Evolutionary conservation across 2,113 vertebrate species (phyloP).

Genomic region (Eulacestoma nigropectus): DNA sequence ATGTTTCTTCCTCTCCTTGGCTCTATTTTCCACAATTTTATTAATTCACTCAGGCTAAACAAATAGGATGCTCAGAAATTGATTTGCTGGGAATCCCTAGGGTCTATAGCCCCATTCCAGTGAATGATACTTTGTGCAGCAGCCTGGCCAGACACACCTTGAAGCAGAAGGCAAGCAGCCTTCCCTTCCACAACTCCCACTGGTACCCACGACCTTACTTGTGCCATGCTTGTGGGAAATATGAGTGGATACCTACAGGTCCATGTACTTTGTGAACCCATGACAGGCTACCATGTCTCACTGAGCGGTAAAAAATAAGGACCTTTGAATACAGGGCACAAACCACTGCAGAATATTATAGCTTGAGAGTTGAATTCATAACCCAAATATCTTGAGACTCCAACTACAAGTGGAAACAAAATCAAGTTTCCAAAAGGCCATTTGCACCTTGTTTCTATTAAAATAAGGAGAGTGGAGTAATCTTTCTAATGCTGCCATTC

Average conservation of each 20-base stretch:
- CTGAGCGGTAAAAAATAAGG: background rate
- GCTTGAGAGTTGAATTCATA: background rate
- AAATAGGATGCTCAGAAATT: background rate
- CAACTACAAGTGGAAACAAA: background rate
- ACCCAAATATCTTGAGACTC: background rate
- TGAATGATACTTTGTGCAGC: background rate
- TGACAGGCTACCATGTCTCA: background rate
- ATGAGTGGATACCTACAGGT: rapidly evolving
- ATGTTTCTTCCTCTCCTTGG: background rate
- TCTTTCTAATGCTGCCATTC: background rate
- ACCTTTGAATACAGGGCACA: background rate
- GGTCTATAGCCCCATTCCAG: background rate
- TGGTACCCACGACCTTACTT: background rate
- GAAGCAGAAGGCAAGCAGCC: rapidly evolving
- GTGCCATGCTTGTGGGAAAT: background rate
- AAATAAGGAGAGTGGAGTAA: background rate
- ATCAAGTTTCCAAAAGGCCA: background rate
- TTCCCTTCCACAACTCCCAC: background rate
- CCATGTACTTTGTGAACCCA: background rate
- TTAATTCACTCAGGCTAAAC: background rate
- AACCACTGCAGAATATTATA: background rate
- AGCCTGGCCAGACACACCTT: rapidly evolving
- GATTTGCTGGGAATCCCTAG: background rate
- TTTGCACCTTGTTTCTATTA: background rate
- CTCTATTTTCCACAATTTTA: background rate